Evolutionary conservation across 2,888 invertebrate genomes (phyloP), one percentile per base, ranked within the genome.

Genomic region (Cylindroiulus punctatus): DNA sequence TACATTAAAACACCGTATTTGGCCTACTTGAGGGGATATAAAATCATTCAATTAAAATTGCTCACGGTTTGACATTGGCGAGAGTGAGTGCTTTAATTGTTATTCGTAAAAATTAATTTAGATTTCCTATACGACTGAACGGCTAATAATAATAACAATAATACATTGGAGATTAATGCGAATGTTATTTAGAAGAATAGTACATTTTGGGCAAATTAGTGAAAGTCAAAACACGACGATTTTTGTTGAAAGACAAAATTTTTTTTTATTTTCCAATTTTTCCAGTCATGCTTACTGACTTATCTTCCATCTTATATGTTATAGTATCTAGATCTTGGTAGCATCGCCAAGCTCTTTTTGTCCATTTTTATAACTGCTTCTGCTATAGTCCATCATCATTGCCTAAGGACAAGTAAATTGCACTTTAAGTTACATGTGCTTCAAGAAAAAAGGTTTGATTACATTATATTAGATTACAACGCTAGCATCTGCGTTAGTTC

Each of bases 21-120:
- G 76, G 76, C 76, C 76, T 76, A 76, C 30, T 14, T 76, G 76
- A 76, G 1, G 30, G 30, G 17, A 30, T 30, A 76, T 30, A 12
- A 44, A 30, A 26, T 76, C 30, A 26, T 76, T 30, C 10, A 14
- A 26, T 10, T 76, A 4, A 30, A 76, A 76, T 76, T 76, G 30
- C 30, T 76, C 30, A 14, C 76, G 76, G 30, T 76, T 76, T 76
- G 76, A 17, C 76, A 76, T 76, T 76, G 76, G 76, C 76, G 76
- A 76, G 26, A 76, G 30, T 65, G 26, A 22, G 26, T 76, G 5
- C 10, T 30, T 76, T 76, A 76, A 76, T 76, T 76, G 76, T 12
- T 76, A 2, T 0, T 7, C 14, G 30, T 76, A 76, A 76, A 30
- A 30, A 76, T 30, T 30, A 76, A 76, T 76, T 76, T 76, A 76